Evolutionary conservation across 2,797 vertebrate species (phyloP), one percentile per base, ranked within the genome.

Genomic region (Oryzias sinensis): DNA sequence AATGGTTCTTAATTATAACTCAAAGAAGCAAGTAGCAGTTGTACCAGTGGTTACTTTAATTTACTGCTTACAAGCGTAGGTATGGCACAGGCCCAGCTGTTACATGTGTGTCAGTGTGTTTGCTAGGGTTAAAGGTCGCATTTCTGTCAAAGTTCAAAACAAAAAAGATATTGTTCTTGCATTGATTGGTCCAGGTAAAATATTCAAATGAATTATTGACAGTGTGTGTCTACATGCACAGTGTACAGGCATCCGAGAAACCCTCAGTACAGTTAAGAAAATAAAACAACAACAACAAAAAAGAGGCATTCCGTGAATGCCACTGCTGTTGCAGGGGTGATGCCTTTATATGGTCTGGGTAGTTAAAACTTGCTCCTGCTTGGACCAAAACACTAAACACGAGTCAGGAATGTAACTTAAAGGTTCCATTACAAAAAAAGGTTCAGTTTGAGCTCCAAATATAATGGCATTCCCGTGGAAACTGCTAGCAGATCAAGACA

Each of bases 281-380:
- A 72, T 16, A 52, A 51, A 82, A 62, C 5, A 43, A 27, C 65
- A 71, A 83, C 67, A 81, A 77, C 70, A 87, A 87, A 85, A 86
- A 37, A 3, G 33, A 37, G 3, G 84, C 88, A 92, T 91, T 91
- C 89, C 85, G 87, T 64, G 65, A 72, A 90, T 90, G 73, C 85
- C 77, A 86, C 24, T 61, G 61, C 69, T 73, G 82, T 87, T 74
- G 78, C 77, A 77, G 56, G 66, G 87, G 81, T 79, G 78, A 90
- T 92, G 88, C 68, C 87, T 91, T 92, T 88, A 89, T 87, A 89
- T 87, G 89, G 60, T 77, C 65, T 43, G 79, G 78, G 77, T 66
- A 68, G 65, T 49, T 65, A 54, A 83, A 79, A 37, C 33, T 59
- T 18, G 40, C 56, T 66, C 37, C 53, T 44, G 25, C 33, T 74